phyloP scores from a whole-genome alignment of 1,140 invertebrate species.

The Solenopsis fugax region DNA sequence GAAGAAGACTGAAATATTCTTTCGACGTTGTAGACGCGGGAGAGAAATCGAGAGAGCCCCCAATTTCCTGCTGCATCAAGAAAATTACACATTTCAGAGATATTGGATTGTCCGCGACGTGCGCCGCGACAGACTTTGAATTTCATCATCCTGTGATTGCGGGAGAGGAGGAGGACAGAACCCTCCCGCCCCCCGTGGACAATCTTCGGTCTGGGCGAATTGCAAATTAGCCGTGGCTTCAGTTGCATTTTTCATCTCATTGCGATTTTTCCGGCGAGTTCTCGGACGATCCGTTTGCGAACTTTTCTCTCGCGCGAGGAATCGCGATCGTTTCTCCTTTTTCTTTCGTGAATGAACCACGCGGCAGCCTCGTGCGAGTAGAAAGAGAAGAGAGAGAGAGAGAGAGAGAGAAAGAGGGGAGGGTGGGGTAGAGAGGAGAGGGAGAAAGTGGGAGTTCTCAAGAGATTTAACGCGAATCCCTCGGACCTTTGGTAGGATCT shows the following conservation, averaged over 20 bases:
- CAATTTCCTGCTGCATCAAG: conserved; percentile 28
- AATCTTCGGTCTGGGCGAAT: conserved; percentile 11
- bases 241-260: not conserved
- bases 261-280: not conserved
- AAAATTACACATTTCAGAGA: conserved; percentile 34
- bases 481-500: conserved; percentile 66
- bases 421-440: not conserved
- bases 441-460: conserved; percentile 49
- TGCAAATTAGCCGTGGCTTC: conserved; percentile 20
- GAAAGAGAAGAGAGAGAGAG: conserved; percentile 17
- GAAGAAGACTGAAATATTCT: not conserved
- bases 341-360: conserved; percentile 30
- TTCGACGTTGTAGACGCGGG: not conserved
- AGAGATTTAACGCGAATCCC: conserved; percentile 59
- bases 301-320: conserved; percentile 20
- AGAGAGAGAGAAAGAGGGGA: conserved; percentile 14
- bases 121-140: not conserved
- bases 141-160: conserved; percentile 33
- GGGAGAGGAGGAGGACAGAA: not conserved
- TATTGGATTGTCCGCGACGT: conserved; percentile 1
- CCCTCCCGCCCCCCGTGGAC: not conserved
- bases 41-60: not conserved
- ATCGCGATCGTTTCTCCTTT: conserved; percentile 16
- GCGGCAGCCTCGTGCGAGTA: not conserved
- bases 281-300: not conserved